Conservation (phyloP, 2,797 vertebrate species). For the Gambelia wislizenii region DNA sequence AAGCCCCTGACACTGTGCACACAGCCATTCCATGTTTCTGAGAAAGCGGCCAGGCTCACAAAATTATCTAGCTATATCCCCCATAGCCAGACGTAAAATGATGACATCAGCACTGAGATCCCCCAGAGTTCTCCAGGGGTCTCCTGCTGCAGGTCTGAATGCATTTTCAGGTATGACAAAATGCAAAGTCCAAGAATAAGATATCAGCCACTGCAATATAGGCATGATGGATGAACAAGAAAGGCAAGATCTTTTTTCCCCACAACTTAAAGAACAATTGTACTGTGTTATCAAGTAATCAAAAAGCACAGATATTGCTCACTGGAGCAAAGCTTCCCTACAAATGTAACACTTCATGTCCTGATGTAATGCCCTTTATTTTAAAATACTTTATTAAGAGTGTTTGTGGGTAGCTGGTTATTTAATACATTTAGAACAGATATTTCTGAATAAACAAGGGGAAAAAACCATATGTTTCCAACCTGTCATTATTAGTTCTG, state of each 20-base stretch:
- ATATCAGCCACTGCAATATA: too few relatives aligned
- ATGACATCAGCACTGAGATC: too few relatives aligned
- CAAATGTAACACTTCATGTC: conserved; percentile 67
- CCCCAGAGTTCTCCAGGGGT: too few relatives aligned
- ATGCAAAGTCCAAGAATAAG: too few relatives aligned
- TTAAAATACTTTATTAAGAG: conserved; percentile 73
- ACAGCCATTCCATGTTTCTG: too few relatives aligned
- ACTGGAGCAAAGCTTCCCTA: conserved; percentile 45
- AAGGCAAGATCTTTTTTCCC: not conserved
- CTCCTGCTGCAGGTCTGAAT: too few relatives aligned
- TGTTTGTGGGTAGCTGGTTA: conserved; percentile 24
- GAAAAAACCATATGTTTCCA: conserved; percentile 72
- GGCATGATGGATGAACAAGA: not conserved
- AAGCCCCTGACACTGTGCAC: too few relatives aligned
- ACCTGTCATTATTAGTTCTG: conserved; percentile 72
- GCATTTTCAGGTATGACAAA: too few relatives aligned
- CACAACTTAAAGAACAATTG: not conserved
- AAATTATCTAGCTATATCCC: too few relatives aligned
- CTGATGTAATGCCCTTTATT: conserved; percentile 60
- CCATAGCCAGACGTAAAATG: too few relatives aligned
- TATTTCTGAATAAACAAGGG: conserved; percentile 67
- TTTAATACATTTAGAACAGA: conserved; percentile 41
- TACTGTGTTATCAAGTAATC: not conserved
- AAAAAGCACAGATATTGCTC: conserved; percentile 43
- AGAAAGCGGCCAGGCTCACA: too few relatives aligned